Conservation (phyloP, 2,797 vertebrate genomes). For the Esox lucius region DNA sequence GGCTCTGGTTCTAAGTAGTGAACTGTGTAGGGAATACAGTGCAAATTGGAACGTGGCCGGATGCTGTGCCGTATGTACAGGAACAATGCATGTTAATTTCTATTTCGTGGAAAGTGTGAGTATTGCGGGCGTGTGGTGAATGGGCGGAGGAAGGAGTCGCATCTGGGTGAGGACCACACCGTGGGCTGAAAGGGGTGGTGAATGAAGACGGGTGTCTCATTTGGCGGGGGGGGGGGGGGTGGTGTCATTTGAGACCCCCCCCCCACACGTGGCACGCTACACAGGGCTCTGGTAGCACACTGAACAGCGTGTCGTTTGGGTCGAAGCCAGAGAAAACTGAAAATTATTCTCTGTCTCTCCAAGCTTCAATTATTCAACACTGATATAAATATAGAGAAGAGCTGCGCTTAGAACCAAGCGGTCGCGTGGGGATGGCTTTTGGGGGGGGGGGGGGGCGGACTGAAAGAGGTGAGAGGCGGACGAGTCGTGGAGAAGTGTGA, state of each 20-base stretch:
- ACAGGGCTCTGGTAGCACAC: neutral
- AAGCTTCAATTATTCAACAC: slow-evolving; percentile 49
- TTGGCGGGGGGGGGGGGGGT: no score
- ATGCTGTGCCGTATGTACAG: neutral
- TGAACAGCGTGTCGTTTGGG: neutral
- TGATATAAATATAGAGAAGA: slow-evolving; percentile 43
- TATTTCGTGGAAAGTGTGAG: neutral
- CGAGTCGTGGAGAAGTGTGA: slow-evolving; percentile 29
- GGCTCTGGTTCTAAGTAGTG: slow-evolving; percentile 1
- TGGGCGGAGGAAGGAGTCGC: neutral
- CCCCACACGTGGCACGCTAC: neutral
- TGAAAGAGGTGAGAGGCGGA: slow-evolving; percentile 11
- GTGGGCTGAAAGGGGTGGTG: neutral
- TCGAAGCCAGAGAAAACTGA: slow-evolving; percentile 11
- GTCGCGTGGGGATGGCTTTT: neutral
- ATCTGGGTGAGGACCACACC: no score
- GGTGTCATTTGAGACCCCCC: no score
- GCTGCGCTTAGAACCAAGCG: slow-evolving; percentile 17
- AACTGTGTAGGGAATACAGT: neutral
- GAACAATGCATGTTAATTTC: slow-evolving; percentile 2
- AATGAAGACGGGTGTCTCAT: no score
- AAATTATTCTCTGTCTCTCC: slow-evolving; percentile 39
- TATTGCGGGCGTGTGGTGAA: neutral
- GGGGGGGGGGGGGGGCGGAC: slow-evolving; percentile 3
- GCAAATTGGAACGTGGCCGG: neutral